phyloP scores from a whole-genome alignment of 2,113 vertebrate genomes.

The Gila orcuttii region DNA sequence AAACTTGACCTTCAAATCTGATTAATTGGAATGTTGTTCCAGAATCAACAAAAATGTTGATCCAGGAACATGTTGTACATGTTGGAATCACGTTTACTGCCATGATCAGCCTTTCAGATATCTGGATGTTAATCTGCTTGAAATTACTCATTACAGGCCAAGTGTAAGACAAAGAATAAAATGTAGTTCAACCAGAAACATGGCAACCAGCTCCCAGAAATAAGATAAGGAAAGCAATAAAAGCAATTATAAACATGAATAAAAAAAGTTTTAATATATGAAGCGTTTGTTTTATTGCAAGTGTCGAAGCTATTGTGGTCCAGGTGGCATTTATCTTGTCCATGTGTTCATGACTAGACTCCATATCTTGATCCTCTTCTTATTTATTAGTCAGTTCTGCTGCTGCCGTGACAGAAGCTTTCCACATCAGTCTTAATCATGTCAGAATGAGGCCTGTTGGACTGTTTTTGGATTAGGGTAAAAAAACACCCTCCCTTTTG shows the following conservation, averaged over 20 bases:
- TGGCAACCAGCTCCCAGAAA: neutral
- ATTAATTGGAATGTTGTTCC: too few relatives aligned
- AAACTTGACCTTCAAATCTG: too few relatives aligned
- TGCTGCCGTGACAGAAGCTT: slow-evolving; percentile 28
- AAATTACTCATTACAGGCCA: neutral
- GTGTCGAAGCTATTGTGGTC: neutral
- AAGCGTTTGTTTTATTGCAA: neutral
- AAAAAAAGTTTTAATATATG: neutral
- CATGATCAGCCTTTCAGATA: slow-evolving; percentile 6
- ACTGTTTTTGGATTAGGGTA: slow-evolving; percentile 18
- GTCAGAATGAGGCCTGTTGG: slow-evolving; percentile 17
- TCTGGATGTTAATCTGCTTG: neutral
- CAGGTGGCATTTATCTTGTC: neutral
- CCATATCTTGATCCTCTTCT: neutral
- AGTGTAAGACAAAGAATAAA: neutral
- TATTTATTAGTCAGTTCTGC: neutral
- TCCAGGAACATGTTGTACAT: too few relatives aligned
- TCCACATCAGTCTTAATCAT: slow-evolving; percentile 45
- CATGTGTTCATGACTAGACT: neutral
- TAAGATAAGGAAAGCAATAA: neutral
- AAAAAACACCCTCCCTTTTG: slow-evolving; percentile 19
- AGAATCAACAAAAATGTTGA: too few relatives aligned
- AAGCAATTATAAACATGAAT: neutral
- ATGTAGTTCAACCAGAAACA: neutral
- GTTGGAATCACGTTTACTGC: neutral